A percentile compares a stretch with the other conserved stretches of the same genome.
phyloP scores from a whole-genome alignment of 1,140 invertebrate genomes.

The Saccostrea echinata region DNA sequence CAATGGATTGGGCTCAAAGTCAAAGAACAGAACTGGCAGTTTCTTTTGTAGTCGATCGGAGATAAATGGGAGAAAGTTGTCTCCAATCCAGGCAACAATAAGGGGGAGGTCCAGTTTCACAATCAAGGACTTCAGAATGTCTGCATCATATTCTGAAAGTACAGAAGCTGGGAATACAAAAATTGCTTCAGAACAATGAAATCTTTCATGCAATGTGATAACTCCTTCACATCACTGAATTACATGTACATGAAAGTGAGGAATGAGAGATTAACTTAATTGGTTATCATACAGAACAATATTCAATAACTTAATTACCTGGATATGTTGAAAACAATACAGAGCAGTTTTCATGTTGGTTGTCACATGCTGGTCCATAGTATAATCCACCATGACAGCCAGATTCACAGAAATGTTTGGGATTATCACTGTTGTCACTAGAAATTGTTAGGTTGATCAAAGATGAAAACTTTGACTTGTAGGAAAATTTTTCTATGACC shows the following conservation, averaged over 20 bases:
- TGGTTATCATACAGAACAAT: not conserved
- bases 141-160: constrained; percentile 67
- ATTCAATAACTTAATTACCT: constrained; percentile 68
- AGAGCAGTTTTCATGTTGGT: constrained; percentile 80
- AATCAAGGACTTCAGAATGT: constrained; percentile 72
- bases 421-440: constrained; percentile 45
- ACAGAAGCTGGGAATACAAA: not conserved
- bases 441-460: constrained; percentile 66
- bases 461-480: constrained; percentile 55
- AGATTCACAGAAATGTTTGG: constrained; percentile 80
- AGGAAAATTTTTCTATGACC: constrained; percentile 63
- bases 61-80: constrained; percentile 72
- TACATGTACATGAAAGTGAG: not conserved
- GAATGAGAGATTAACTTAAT: not conserved
- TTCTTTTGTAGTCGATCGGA: constrained; percentile 72
- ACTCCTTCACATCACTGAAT: no score
- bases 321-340: constrained; percentile 83
- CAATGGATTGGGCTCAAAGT: constrained; percentile 86
- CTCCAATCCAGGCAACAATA: constrained; percentile 75
- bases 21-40: constrained; percentile 84
- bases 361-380: constrained; percentile 81
- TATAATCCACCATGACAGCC: constrained; percentile 83
- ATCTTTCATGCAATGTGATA: no score
- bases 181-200: no score
- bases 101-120: constrained; percentile 73